Evolutionary conservation across 2,888 invertebrate species (phyloP), one percentile per base, ranked within the genome.

Genomic region (Temnothorax rugatulus): DNA sequence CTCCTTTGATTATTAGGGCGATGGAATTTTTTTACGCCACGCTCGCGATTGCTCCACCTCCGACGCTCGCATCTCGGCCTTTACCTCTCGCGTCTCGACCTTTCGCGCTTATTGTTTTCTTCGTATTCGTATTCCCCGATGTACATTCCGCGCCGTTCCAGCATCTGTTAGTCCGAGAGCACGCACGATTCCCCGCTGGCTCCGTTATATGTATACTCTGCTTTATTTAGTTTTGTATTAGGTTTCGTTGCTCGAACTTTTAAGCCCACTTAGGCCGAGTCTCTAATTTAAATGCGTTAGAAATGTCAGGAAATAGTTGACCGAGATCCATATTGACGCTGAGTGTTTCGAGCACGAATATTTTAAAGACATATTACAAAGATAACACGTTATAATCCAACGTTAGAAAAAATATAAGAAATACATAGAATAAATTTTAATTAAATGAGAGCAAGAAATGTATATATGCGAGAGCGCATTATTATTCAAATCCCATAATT

Each of bases 51-150:
- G 71, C 71, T 71, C 71, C 79, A 79, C 44, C 79, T 77, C 41
- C 54, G 18, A 68, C 68, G 68, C 29, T 69, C n/a, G 64, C 75
- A 41, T 64, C 64, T 15, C 64, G 34, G 63, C 21, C 64, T 75
- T 71, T 75, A 64, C 11, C 63, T 75, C 75, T 69, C 77, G 69
- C 69, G 38, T 44, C 69, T 44, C 54, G 57, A 79, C 57, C 71
- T 79, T 79, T 79, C 57, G 71, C 71, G 59, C 47, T 81, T 71
- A 79, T 79, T 81, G 77, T 77, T 77, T 71, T 73, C 79, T 73
- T 47, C 71, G 34, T 57, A 47, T 57, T 79, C 44, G 8, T 34
- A 34, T 34, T 34, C 34, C 34, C 34, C 71, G 71, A 44, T 21
- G 29, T 54, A 15, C 61, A 77, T 69, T n/a, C 54, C 41, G n/a